Conservation (phyloP, 2,113 vertebrate species). For the Microtus richardsoni region DNA sequence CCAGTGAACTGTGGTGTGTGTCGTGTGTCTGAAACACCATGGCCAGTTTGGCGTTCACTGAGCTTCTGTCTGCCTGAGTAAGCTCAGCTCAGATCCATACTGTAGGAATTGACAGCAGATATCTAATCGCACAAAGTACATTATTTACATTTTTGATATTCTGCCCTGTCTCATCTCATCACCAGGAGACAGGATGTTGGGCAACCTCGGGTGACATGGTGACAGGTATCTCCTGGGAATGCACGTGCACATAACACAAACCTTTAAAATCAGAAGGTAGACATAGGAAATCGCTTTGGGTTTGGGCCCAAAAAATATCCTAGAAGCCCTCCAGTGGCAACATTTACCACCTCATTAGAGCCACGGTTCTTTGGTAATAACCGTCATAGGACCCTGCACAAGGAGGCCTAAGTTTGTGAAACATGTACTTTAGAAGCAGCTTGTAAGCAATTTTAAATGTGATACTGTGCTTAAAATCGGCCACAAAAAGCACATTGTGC, state of each 20-base stretch:
- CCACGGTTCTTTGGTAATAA: slow-evolving; percentile 43
- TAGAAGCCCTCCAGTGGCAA: neutral
- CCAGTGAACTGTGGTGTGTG: slow-evolving; percentile 85
- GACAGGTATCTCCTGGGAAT: slow-evolving; percentile 76
- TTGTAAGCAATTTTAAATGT: slow-evolving; percentile 78
- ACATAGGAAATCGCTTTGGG: slow-evolving; percentile 67
- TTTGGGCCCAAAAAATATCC: neutral
- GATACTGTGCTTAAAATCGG: slow-evolving; percentile 66
- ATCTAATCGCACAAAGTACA: slow-evolving; percentile 88
- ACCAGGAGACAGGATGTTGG: slow-evolving; percentile 81
- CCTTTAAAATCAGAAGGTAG: slow-evolving; percentile 59
- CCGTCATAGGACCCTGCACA: neutral
- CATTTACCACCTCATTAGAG: slow-evolving; percentile 9
- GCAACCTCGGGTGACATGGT: slow-evolving; percentile 85
- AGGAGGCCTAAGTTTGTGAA: neutral
- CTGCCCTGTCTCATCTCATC: slow-evolving; percentile 87
- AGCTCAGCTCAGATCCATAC: slow-evolving; percentile 83
- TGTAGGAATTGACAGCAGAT: slow-evolving; percentile 88
- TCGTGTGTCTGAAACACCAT: slow-evolving; percentile 83
- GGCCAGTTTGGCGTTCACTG: slow-evolving; percentile 81
- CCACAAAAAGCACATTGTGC: slow-evolving; percentile 68
- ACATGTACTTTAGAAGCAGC: slow-evolving; percentile 55
- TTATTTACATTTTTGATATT: slow-evolving; percentile 91
- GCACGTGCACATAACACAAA: slow-evolving; percentile 38
- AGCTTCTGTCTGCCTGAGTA: slow-evolving; percentile 86